Base-by-base conservation (phyloP, 1,140 invertebrate genomes). In the Drosophila hydei region DNA sequence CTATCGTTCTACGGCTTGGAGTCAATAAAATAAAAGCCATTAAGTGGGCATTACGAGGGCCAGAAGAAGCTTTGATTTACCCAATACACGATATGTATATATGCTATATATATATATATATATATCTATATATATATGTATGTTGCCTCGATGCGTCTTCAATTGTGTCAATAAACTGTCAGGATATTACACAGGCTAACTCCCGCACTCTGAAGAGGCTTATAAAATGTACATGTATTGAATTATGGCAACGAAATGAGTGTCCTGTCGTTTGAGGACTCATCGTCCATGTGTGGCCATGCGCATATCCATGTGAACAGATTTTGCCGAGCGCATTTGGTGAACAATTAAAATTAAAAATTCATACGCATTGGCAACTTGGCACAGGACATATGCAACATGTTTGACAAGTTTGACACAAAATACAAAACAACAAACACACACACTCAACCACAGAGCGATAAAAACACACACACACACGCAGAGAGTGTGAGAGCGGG, bases 291-390 rank as follows among this genome's bases (percentile, higher is more conserved):
- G 23, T 52, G n/a, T 18, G 30, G 9, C 25, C 33, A 8, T 72
- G 30, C 42, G 42, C n/a, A 21, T 55, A 40, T 50, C 16, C 73
- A 33, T 80, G 69, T 61, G 69, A 81, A 77, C 62, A 69, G 65
- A 80, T 80, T 80, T 80, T 77, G 69, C 74, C 75, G 30, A 61
- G 74, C 79, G 54, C 79, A 81, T 87, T 87, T 87, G 80, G 70
- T 71, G 65, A 89, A 89, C 83, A 88, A 88, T 88, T 88, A 88
- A 88, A 79, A 88, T 88, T 83, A 88, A 88, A 79, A 74, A 88
- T 88, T 83, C 72, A 88, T 87, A 63, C 64, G 63, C 78, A 79
- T 76, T 75, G 75, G 55, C 68, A 71, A 75, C 72, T 77, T 55
- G 55, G 45, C 27, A 56, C 59, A 65, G 74, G 75, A 68, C 48